Evolutionary conservation across 2,888 invertebrate genomes (phyloP), one percentile per base, ranked within the genome.

Genomic region (Thymelicus sylvestris): DNA sequence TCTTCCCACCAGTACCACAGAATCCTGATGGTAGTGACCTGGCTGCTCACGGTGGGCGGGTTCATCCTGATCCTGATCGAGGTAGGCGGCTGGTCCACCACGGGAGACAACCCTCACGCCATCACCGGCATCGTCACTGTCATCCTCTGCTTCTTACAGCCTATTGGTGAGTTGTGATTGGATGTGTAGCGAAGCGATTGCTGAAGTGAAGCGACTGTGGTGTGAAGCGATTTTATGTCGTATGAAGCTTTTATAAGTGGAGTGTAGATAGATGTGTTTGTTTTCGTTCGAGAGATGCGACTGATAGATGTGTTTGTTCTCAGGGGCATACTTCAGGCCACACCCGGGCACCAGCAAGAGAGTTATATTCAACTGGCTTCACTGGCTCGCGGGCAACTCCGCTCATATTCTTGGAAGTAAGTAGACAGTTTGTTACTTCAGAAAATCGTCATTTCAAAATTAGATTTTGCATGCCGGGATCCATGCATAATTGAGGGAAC

Each of bases 341-440:
- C 97, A 96, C 87, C 98, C 98, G 0, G 97, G 96, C 64, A 96
- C 97, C 10, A 95, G 96, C 15, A 95, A 95, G 79, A 94, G 98
- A 67, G 95, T 97, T 0, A 89, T 97, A 70, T 98, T 98, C 94
- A 99, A 98, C 92, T 98, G 98, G 98, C 87, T 95, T 2, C 98
- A 99, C 88, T 98, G 98, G 97, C 90, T 97, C 66, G 95, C 96
- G 59, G 99, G 99, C 59, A 98, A 98, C 88, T 90, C 95, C 0
- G 97, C 98, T 0, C 98, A 98, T 82, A 97, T 98, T 77, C 93
- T 98, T 78, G 97, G 96, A 86, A 97, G 98, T 98, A 89, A 95
- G 97, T 95, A 0, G 31, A 31, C 31, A 19, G 19, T 19, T 19
- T 19, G 19, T 19, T 19, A 19, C 19, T 19, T 19, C 19, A 19